phyloP scores from a whole-genome alignment of 1,140 invertebrate species.

The Galendromus occidentalis region DNA sequence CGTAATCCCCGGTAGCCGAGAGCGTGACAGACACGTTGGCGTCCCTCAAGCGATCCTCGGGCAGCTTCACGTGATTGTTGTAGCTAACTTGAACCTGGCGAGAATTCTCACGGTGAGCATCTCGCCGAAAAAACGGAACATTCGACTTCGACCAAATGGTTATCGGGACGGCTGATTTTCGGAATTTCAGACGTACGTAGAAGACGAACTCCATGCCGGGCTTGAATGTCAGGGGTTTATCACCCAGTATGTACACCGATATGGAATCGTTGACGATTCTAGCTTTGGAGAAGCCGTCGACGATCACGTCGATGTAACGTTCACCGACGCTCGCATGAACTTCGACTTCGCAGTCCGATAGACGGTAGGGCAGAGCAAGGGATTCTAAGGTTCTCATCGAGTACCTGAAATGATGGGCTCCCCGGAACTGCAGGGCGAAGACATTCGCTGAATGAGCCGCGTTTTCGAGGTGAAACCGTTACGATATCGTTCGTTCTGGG shows the following conservation, averaged over 20 bases:
- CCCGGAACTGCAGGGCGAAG: constrained; percentile 20
- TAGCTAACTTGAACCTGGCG: constrained; percentile 21
- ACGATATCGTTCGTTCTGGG: background rate
- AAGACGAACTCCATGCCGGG: constrained; percentile 34
- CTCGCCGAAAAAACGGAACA: no score
- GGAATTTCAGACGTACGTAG: constrained; percentile 30
- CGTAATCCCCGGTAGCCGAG: constrained; percentile 16
- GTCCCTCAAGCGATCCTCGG: constrained; percentile 20
- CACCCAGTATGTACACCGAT: constrained; percentile 34
- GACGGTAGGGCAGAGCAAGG: constrained; percentile 15
- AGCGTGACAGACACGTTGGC: constrained; percentile 22
- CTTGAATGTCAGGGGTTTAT: constrained; percentile 34
- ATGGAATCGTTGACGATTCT: constrained; percentile 31
- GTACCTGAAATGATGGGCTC: constrained; percentile 21
- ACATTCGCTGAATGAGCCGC: background rate
- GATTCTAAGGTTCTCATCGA: constrained; percentile 18
- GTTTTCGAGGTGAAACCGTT: background rate
- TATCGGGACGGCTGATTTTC: no score
- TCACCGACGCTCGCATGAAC: constrained; percentile 26
- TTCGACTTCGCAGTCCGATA: constrained; percentile 20
- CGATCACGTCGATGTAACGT: constrained; percentile 22
- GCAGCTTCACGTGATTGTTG: constrained; percentile 24
- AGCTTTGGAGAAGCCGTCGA: constrained; percentile 31
- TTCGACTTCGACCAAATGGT: background rate
- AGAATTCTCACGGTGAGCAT: no score